These are phyloP conservation scores for Coendou prehensilis DNA, from an alignment of 2,797 vertebrate genomes.

Conservation along the genomic window DNA sequence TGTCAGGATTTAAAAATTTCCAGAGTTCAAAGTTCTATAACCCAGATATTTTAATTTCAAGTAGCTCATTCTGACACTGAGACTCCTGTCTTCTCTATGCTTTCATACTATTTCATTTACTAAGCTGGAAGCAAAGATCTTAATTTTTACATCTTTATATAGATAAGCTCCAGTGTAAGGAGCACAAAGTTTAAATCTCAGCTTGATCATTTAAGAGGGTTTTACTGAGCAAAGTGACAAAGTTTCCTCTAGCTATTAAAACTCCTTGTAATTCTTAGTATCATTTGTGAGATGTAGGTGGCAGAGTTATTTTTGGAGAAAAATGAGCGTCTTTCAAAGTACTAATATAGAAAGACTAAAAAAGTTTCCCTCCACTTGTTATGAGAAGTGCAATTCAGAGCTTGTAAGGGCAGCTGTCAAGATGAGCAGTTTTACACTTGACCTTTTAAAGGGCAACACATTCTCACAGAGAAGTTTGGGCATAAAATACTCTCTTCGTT, in stretches of 20 bases:
- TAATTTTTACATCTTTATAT: not conserved
- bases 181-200: not conserved
- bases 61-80: not conserved
- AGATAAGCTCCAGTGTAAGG: not conserved
- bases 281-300: not conserved
- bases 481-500: not conserved
- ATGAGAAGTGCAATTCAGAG: not conserved
- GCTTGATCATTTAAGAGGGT: not conserved
- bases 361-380: not conserved
- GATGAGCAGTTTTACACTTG: conserved; percentile 58
- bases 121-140: not conserved
- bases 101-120: not conserved
- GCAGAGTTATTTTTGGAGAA: not conserved
- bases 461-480: not conserved
- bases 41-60: not conserved
- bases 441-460: conserved; percentile 47
- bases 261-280: not conserved
- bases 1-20: not conserved
- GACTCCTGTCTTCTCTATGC: not conserved
- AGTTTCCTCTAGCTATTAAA: conserved; percentile 6
- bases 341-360: not conserved
- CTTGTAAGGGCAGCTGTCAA: conserved; percentile 45
- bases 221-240: not conserved
- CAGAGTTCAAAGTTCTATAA: not conserved
- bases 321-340: not conserved